Percentiles rank a stretch among this genome's conserved stretches.
These are phyloP conservation scores for Callinectes sapidus DNA, from an alignment of 2,888 invertebrate genomes.

Conservation along the genomic window DNA sequence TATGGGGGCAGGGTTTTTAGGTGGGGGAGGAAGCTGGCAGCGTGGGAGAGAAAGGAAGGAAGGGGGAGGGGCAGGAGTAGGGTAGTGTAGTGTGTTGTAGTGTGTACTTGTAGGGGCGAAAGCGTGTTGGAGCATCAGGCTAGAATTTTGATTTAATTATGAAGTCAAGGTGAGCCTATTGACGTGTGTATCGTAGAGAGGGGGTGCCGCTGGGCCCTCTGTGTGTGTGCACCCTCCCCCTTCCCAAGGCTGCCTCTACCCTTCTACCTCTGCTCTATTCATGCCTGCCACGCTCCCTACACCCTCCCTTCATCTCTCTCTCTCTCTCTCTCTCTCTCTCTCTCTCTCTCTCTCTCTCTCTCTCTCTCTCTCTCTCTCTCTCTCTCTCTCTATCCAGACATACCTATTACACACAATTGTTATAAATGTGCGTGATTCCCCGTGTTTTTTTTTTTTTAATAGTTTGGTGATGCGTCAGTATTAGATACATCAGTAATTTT, in stretches of 20 bases:
- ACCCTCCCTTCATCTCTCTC: constrained; percentile 36
- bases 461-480: background rate
- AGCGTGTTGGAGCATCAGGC: constrained; percentile 25
- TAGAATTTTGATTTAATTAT: constrained; percentile 30
- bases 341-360: constrained; percentile 50
- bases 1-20: background rate
- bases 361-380: constrained; percentile 35
- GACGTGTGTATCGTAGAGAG: constrained; percentile 29
- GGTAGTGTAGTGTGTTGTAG: constrained; percentile 1
- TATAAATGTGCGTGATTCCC: no score
- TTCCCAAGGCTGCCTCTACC: background rate
- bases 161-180: constrained; percentile 31
- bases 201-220: background rate
- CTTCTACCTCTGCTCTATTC: background rate
- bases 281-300: background rate
- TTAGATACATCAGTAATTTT: background rate
- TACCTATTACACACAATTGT: background rate
- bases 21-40: background rate
- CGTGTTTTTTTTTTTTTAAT: background rate
- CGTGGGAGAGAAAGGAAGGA: background rate
- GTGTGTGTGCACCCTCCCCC: background rate
- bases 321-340: constrained; percentile 52
- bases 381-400: constrained; percentile 4
- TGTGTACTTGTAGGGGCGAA: constrained; percentile 28
- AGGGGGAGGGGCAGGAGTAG: background rate